phyloP scores from a whole-genome alignment of 2,113 vertebrate genomes.

The Cryptomyrus ogoouensis region DNA sequence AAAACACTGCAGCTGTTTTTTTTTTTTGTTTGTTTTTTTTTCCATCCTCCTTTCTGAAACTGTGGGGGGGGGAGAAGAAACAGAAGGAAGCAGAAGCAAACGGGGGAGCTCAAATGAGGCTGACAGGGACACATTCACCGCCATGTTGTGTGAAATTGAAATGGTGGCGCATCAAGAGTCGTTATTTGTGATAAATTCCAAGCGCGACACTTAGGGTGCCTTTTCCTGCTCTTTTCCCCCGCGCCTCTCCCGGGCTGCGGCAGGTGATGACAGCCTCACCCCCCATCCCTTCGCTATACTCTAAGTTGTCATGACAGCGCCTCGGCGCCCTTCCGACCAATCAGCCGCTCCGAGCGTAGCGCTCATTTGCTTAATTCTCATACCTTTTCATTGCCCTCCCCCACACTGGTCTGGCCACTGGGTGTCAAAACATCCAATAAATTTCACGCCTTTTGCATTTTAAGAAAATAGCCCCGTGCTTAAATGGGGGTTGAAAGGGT shows the following conservation, averaged over 20 bases:
- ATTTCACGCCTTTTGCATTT: slow-evolving; percentile 45
- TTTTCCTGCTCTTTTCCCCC: background rate
- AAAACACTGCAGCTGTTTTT: background rate
- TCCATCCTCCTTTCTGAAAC: background rate
- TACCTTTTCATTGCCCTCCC: slow-evolving; percentile 48
- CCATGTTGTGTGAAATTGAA: slow-evolving; percentile 68
- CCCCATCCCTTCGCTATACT: slow-evolving; percentile 27
- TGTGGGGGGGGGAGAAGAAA: slow-evolving; percentile 22
- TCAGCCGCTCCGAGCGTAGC: slow-evolving; percentile 43
- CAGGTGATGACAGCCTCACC: slow-evolving; percentile 14
- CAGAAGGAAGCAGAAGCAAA: slow-evolving; percentile 10
- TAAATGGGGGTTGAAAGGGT: background rate
- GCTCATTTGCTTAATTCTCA: slow-evolving; percentile 65
- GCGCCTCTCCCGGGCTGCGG: background rate
- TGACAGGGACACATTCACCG: slow-evolving; percentile 65
- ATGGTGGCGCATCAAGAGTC: slow-evolving; percentile 57
- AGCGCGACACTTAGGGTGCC: slow-evolving; percentile 41
- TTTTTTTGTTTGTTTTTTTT: background rate
- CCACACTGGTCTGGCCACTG: slow-evolving; percentile 28
- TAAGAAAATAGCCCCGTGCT: slow-evolving; percentile 20
- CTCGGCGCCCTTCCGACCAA: slow-evolving; percentile 10
- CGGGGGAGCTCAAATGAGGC: slow-evolving; percentile 46
- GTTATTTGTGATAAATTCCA: slow-evolving; percentile 66
- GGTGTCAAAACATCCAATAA: slow-evolving; percentile 45
- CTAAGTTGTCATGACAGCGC: slow-evolving; percentile 37